phyloP scores from a whole-genome alignment of 2,888 invertebrate genomes.

The Ophion ventricosus region DNA sequence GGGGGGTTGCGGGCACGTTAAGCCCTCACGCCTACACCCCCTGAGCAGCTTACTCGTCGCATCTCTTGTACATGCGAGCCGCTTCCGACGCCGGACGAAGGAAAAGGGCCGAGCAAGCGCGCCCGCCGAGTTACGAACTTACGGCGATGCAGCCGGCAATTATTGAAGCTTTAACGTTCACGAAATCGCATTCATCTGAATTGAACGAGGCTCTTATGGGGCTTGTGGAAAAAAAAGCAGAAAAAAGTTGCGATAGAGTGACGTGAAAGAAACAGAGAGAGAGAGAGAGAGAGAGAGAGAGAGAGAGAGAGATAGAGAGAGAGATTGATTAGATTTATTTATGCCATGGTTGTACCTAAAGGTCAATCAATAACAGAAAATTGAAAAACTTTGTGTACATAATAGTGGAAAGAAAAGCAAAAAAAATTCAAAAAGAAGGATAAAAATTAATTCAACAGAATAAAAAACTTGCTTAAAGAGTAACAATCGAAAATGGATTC shows the following conservation, averaged over 20 bases:
- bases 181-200: slow-evolving; percentile 50
- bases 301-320: too few relatives aligned
- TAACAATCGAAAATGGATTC: too few relatives aligned
- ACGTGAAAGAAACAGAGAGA: background rate
- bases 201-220: slow-evolving; percentile 46
- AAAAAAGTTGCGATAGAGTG: background rate
- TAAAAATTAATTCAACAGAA: too few relatives aligned
- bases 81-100: slow-evolving; percentile 35
- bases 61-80: slow-evolving; percentile 28
- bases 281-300: slow-evolving; percentile 2
- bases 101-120: background rate
- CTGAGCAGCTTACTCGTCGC: slow-evolving; percentile 41
- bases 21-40: background rate
- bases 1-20: slow-evolving; percentile 34
- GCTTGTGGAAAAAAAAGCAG: slow-evolving; percentile 8
- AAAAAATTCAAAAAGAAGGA: too few relatives aligned
- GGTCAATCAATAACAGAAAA: too few relatives aligned
- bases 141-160: slow-evolving; percentile 56
- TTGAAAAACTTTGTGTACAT: too few relatives aligned
- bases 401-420: too few relatives aligned
- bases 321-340: too few relatives aligned
- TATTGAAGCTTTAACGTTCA: slow-evolving; percentile 61
- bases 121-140: slow-evolving; percentile 42
- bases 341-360: too few relatives aligned
- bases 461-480: too few relatives aligned